These are phyloP conservation scores for Oxyteleia sp. DNA, from an alignment of 2,888 invertebrate species.

Conservation along the genomic window DNA sequence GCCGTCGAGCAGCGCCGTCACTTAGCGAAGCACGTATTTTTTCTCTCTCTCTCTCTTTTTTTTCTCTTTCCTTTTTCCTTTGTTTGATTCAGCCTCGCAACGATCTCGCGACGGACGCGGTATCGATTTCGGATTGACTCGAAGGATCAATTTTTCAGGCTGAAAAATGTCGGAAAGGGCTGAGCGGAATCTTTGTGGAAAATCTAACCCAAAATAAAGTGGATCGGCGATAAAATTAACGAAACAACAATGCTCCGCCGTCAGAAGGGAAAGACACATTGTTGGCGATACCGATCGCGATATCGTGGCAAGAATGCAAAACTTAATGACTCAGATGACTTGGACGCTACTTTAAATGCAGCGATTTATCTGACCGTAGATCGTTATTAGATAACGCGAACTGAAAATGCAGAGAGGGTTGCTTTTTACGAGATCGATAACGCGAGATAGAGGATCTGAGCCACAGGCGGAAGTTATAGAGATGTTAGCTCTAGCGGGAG, in stretches of 20 bases:
- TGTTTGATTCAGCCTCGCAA: slow-evolving; percentile 48
- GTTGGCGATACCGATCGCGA: slow-evolving; percentile 49
- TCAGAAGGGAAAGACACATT: slow-evolving; percentile 56
- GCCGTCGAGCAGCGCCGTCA: slow-evolving; percentile 64
- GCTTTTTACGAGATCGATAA: slow-evolving; percentile 66
- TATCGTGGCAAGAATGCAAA: slow-evolving; percentile 61
- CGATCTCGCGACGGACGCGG: slow-evolving; percentile 31
- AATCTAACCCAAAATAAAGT: slow-evolving; percentile 41
- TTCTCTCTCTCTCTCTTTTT: no score
- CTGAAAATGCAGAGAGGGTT: slow-evolving; percentile 56
- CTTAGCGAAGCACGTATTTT: slow-evolving; percentile 59
- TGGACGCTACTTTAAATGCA: slow-evolving; percentile 62
- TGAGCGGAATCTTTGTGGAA: slow-evolving; percentile 32
- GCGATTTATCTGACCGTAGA: slow-evolving; percentile 60
- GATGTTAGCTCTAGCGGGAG: slow-evolving; percentile 54
- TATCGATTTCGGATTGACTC: slow-evolving; percentile 6
- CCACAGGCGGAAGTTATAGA: slow-evolving; percentile 67
- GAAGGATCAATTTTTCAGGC: not conserved
- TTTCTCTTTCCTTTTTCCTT: no score
- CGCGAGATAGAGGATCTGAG: slow-evolving; percentile 60
- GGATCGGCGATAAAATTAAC: slow-evolving; percentile 47
- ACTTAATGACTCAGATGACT: slow-evolving; percentile 70
- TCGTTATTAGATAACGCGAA: slow-evolving; percentile 63
- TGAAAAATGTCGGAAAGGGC: not conserved
- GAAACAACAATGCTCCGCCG: slow-evolving; percentile 44